Evolutionary conservation across 2,113 vertebrate species (phyloP).

Genomic region (Ctenomys sociabilis): DNA sequence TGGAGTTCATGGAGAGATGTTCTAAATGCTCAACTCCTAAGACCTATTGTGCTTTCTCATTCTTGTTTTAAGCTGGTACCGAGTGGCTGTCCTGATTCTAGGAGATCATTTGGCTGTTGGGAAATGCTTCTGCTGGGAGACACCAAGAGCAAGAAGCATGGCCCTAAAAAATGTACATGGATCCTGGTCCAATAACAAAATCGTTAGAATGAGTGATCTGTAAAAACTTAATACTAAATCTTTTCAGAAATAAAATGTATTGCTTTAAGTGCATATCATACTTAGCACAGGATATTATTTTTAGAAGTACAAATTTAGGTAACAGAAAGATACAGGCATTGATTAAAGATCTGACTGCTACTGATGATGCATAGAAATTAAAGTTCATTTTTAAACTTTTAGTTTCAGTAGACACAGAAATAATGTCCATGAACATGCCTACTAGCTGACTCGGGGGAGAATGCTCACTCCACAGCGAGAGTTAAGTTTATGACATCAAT

Average conservation of each 20-base stretch:
- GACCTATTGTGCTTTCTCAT: too few species aligned
- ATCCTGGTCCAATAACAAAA: not conserved
- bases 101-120: not conserved
- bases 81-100: not conserved
- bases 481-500: constrained; percentile 52
- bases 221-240: not conserved
- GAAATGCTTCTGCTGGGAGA: not conserved
- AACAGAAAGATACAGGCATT: constrained; percentile 38
- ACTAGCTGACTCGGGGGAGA: constrained; percentile 25
- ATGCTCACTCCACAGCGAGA: constrained; percentile 16
- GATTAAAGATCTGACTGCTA: constrained; percentile 15
- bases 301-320: constrained; percentile 59
- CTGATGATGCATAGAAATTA: not conserved
- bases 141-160: not conserved
- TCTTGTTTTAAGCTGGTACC: not conserved
- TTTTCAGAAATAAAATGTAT: not conserved
- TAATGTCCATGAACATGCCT: not conserved
- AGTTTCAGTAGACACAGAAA: not conserved
- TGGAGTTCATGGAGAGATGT: not conserved
- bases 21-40: not conserved
- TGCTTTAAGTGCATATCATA: not conserved
- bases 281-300: not conserved
- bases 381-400: constrained; percentile 38
- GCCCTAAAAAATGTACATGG: not conserved
- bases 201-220: not conserved